A percentile compares a stretch with the other conserved stretches of the same genome.
phyloP scores from a whole-genome alignment of 2,797 vertebrate species.

The Eremophila alpestris region DNA sequence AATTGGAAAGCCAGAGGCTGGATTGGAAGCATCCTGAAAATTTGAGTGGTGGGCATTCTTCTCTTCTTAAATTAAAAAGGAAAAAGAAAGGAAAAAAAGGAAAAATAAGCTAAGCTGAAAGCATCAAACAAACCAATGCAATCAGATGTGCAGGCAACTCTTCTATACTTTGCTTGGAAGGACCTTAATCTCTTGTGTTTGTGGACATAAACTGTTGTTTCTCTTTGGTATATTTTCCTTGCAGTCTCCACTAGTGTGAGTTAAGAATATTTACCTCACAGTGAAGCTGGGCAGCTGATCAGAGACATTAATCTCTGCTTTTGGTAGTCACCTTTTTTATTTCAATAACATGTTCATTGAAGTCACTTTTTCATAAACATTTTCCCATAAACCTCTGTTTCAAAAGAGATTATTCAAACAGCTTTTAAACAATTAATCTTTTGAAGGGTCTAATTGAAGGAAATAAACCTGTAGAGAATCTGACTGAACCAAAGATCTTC shows the following conservation, averaged over 20 bases:
- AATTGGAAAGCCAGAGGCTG: neutral
- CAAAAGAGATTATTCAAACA: constrained; percentile 72
- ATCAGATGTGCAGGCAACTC: neutral
- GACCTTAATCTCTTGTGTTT: neutral
- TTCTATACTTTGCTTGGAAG: neutral
- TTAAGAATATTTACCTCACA: neutral
- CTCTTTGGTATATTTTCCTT: neutral
- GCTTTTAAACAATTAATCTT: constrained; percentile 73
- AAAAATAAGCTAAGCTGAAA: neutral
- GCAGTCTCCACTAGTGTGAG: neutral
- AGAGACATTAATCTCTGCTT: constrained; percentile 59
- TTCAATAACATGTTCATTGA: constrained; percentile 62
- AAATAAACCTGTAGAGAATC: constrained; percentile 83
- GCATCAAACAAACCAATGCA: neutral
- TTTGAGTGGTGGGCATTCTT: neutral
- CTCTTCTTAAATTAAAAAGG: neutral
- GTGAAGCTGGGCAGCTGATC: constrained; percentile 27
- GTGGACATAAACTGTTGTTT: neutral
- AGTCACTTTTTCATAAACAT: constrained; percentile 67
- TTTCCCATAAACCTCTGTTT: constrained; percentile 59
- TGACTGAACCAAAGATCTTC: constrained; percentile 73
- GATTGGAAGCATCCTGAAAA: neutral
- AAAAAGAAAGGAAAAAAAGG: rapidly evolving
- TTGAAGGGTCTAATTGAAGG: constrained; percentile 73
- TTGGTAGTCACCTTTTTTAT: constrained; percentile 67